Percentiles rank a stretch among this genome's conserved stretches.
phyloP scores from a whole-genome alignment of 2,797 vertebrate species.

The Spheniscus humboldti region DNA sequence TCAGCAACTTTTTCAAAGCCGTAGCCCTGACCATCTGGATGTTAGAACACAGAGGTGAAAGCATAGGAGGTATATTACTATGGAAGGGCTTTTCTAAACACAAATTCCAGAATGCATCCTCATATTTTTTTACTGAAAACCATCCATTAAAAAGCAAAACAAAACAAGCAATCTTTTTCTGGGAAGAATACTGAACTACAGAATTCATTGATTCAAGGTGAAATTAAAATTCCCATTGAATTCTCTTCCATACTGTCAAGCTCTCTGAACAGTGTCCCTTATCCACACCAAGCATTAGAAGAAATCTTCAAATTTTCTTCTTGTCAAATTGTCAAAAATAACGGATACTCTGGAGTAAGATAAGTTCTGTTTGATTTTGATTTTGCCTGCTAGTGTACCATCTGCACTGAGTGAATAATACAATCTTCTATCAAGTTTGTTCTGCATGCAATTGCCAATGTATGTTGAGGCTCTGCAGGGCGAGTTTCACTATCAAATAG shows the following conservation, averaged over 20 bases:
- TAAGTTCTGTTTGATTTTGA: background rate
- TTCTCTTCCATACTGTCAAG: background rate
- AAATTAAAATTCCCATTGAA: background rate
- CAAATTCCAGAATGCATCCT: background rate
- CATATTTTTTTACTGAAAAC: background rate
- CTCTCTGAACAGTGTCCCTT: background rate
- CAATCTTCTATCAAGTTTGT: background rate
- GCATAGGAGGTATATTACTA: background rate
- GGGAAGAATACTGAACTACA: background rate
- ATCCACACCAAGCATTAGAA: background rate
- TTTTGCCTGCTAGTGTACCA: background rate
- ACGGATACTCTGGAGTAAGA: background rate
- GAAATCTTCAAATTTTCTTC: background rate
- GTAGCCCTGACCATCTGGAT: conserved; percentile 3
- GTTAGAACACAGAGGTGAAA: background rate
- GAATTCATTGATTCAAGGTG: background rate
- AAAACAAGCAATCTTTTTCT: background rate
- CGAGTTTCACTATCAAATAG: background rate
- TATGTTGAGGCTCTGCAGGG: background rate
- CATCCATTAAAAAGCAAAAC: background rate
- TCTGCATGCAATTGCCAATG: background rate
- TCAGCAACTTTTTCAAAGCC: conserved; percentile 34
- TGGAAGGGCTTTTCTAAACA: background rate
- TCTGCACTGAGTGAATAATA: background rate
- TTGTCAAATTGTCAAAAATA: background rate